These are phyloP conservation scores for Temnothorax rugatulus DNA, from an alignment of 2,888 invertebrate species.

Conservation along the genomic window DNA sequence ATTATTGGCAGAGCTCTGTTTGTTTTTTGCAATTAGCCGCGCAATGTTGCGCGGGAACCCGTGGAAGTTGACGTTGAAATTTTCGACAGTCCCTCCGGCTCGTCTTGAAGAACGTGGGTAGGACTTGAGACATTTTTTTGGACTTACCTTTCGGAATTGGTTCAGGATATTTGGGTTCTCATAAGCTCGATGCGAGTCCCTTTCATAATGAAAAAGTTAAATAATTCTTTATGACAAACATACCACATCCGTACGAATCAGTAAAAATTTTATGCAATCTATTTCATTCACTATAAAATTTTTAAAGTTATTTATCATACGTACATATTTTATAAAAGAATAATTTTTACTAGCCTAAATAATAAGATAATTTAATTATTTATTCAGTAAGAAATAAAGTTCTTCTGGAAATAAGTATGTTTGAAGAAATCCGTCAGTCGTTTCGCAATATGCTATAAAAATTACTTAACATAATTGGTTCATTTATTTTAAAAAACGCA, in stretches of 20 bases:
- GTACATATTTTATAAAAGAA: neutral
- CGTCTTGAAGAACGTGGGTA: neutral
- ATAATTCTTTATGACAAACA: neutral
- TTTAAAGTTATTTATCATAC: neutral
- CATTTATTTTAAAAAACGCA: constrained; percentile 15
- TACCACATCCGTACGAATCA: neutral
- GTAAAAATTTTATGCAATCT: neutral
- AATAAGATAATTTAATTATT: neutral
- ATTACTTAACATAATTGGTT: constrained; percentile 5
- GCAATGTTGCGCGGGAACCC: constrained; percentile 52
- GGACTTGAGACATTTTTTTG: neutral
- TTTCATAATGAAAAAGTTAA: neutral
- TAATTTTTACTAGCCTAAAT: neutral
- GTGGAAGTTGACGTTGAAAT: constrained; percentile 25
- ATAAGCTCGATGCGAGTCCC: neutral
- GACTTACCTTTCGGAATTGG: neutral
- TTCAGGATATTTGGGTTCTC: neutral
- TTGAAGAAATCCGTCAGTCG: neutral
- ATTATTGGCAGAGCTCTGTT: constrained; percentile 70
- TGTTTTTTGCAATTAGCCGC: constrained; percentile 73
- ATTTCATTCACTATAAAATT: neutral
- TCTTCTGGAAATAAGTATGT: neutral
- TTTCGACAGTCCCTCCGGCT: constrained; percentile 2
- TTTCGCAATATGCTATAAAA: neutral
- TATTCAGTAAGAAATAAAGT: neutral